Evolutionary conservation across 1,140 invertebrate genomes (phyloP), one percentile per base, ranked within the genome.

Genomic region (Mya arenaria): DNA sequence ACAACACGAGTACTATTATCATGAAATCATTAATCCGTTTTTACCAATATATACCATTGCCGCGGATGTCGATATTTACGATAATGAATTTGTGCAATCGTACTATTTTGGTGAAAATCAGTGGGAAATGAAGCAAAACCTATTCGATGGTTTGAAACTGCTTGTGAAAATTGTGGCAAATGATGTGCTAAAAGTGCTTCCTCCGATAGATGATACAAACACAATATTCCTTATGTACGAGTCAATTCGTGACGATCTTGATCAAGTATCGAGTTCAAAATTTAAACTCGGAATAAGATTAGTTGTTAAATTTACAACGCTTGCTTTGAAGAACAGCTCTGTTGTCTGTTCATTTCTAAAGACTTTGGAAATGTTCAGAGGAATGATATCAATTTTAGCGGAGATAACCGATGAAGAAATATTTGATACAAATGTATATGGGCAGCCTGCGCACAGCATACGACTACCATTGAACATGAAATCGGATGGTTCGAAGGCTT

Each of bases 401-500:
- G 28, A 65, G 30, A 65, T 65, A 15, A 28, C 30, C 30, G 62
- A 65, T 36, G 62, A 65, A 34, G 36, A 65, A n/a, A 65, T 65
- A 34, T 65, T 65, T 34, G 62, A 65, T 34, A 65, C 13, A 19
- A n/a, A 28, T 5, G 32, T 65, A 5, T 4, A 34, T n/a, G 62
- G 36, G 13, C 62, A 34, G 28, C 36, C 62, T 30, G 30, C 28
- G 30, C 62, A 65, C 62, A 34, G 36, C n/a, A 65, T 65, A n/a
- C 62, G 62, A 36, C 34, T 65, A 34, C 62, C 62, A n/a, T 34
- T 65, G 62, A 65, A 65, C n/a, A 19, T 65, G 62, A 65, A 65
- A 34, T n/a, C 62, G 13, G 62, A 65, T 36, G 62, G 32, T 15
- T 65, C 62, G 34, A 65, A 65, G 36, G 28, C 62, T 15, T n/a